These are phyloP conservation scores for Mizuhopecten yessoensis DNA, from an alignment of 1,140 invertebrate genomes.

Conservation along the genomic window DNA sequence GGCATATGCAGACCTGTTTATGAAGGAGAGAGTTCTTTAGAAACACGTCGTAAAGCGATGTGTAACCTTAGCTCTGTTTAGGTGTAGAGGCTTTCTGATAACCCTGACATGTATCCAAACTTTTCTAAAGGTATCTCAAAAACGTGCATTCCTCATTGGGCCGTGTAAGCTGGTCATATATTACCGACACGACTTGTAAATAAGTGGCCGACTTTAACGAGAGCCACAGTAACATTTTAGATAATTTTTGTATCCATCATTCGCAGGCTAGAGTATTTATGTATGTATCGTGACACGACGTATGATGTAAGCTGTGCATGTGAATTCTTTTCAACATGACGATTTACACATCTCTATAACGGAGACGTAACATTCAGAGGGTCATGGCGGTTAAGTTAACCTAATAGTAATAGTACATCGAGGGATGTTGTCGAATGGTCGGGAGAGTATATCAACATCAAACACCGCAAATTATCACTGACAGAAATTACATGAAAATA, in stretches of 20 bases:
- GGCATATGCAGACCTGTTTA: too few species aligned
- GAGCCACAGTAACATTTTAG: not conserved
- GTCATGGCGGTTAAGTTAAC: too few species aligned
- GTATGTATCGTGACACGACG: not conserved
- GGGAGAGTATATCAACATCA: too few species aligned
- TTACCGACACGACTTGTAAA: not conserved
- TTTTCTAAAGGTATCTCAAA: constrained; percentile 9
- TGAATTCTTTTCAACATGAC: not conserved
- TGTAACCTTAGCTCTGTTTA: not conserved
- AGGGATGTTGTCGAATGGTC: too few species aligned
- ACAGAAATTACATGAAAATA: too few species aligned
- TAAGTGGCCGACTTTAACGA: not conserved
- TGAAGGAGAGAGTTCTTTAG: too few species aligned
- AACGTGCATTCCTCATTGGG: not conserved
- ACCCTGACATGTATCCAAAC: not conserved
- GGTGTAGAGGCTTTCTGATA: not conserved
- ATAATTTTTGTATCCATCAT: constrained; percentile 11
- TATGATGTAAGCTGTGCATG: not conserved
- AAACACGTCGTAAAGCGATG: too few species aligned
- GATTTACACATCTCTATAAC: too few species aligned
- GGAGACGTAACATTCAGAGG: too few species aligned
- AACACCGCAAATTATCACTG: too few species aligned
- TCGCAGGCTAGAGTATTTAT: not conserved
- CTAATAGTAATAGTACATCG: too few species aligned
- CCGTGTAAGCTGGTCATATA: not conserved